These are phyloP conservation scores for Spodoptera frugiperda DNA, from an alignment of 1,140 invertebrate genomes.

Conservation along the genomic window DNA sequence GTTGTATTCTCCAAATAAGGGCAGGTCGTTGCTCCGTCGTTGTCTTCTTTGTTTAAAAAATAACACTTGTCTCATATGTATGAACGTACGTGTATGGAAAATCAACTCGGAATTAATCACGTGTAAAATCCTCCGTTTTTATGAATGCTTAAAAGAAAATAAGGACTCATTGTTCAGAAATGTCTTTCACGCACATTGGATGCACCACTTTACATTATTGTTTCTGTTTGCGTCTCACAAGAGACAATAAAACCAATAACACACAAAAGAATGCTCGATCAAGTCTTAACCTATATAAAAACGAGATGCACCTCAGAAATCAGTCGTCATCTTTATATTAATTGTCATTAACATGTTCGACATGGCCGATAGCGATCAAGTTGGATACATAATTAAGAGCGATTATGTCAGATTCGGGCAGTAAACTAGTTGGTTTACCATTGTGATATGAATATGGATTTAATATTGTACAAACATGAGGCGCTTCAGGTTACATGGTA, in stretches of 20 bases:
- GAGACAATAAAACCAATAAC: background rate
- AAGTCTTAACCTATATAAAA: slow-evolving; percentile 30
- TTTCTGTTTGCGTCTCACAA: background rate
- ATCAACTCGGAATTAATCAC: slow-evolving; percentile 73
- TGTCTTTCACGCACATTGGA: slow-evolving; percentile 6
- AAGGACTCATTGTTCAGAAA: slow-evolving; percentile 27
- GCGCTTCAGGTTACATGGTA: slow-evolving; percentile 65
- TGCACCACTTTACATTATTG: background rate
- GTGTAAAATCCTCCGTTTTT: slow-evolving; percentile 58
- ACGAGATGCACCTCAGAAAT: slow-evolving; percentile 22
- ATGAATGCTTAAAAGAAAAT: slow-evolving; percentile 39
- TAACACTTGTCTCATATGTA: slow-evolving; percentile 71
- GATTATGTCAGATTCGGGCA: slow-evolving; percentile 50
- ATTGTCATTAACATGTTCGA: slow-evolving; percentile 32
- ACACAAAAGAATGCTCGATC: background rate
- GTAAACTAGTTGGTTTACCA: slow-evolving; percentile 52
- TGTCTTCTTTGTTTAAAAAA: slow-evolving; percentile 80
- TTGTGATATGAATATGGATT: slow-evolving; percentile 57
- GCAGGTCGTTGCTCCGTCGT: slow-evolving; percentile 79
- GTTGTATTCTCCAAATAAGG: slow-evolving; percentile 82
- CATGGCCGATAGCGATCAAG: slow-evolving; percentile 35
- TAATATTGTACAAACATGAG: slow-evolving; percentile 56
- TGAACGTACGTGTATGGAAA: slow-evolving; percentile 77
- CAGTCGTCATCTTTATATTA: slow-evolving; percentile 33
- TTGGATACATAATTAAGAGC: slow-evolving; percentile 40